Percentiles rank a stretch among this genome's conserved stretches.
phyloP scores from a whole-genome alignment of 2,888 invertebrate genomes.

The Bimastos eiseni region DNA sequence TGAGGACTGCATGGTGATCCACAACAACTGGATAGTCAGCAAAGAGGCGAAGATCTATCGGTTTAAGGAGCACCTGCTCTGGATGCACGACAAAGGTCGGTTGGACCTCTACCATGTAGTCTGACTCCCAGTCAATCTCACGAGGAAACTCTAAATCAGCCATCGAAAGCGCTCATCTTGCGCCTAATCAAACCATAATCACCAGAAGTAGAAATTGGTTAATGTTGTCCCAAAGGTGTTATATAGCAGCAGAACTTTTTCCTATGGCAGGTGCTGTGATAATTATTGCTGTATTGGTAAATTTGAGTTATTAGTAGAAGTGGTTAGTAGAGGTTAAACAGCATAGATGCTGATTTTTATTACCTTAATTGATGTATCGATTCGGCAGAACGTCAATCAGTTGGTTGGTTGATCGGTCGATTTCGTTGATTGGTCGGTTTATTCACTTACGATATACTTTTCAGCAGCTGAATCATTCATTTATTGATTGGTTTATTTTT shows the following conservation, averaged over 20 bases:
- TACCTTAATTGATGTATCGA: no score
- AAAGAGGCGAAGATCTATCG: slow-evolving; percentile 41
- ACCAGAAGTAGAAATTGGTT: no score
- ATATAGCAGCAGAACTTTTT: neutral
- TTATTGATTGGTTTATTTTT: neutral
- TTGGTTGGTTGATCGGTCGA: no score
- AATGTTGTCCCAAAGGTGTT: neutral
- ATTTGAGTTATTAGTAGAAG: neutral
- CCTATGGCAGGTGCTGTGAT: neutral
- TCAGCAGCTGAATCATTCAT: neutral
- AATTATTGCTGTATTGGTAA: neutral
- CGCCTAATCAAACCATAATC: neutral
- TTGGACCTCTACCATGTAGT: neutral
- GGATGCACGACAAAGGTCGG: slow-evolving; percentile 36
- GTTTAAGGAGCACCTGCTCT: slow-evolving; percentile 39
- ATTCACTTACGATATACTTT: neutral
- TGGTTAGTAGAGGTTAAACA: neutral
- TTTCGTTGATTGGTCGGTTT: neutral
- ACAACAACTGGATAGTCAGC: slow-evolving; percentile 43
- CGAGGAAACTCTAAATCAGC: no score
- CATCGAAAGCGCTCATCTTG: neutral
- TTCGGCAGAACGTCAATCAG: no score
- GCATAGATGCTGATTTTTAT: no score
- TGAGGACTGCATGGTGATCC: slow-evolving; percentile 36
- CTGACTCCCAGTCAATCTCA: no score